These are phyloP conservation scores for Schizaphis graminum DNA, from an alignment of 2,888 invertebrate species.

Conservation along the genomic window DNA sequence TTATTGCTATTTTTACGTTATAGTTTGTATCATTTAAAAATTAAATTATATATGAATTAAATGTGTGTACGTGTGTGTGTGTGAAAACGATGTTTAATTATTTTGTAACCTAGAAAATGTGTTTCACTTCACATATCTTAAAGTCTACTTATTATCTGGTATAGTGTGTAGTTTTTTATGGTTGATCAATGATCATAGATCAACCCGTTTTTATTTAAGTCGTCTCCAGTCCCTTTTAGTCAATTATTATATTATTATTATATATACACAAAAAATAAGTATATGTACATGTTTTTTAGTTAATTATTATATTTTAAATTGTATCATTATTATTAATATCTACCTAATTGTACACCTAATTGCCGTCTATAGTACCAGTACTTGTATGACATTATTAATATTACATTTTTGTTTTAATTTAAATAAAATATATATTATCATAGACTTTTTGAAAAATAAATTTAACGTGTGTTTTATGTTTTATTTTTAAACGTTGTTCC, in stretches of 20 bases:
- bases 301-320: conserved; percentile 23
- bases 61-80: background rate
- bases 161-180: conserved; percentile 25
- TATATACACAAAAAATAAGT: background rate
- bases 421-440: conserved; percentile 71
- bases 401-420: conserved; percentile 49
- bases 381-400: conserved; percentile 42
- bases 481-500: background rate
- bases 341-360: conserved; percentile 48
- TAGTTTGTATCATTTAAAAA: conserved; percentile 4
- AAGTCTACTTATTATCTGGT: conserved; percentile 45
- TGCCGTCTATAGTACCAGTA: conserved; percentile 45
- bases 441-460: conserved; percentile 23
- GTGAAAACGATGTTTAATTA: conserved; percentile 37
- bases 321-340: conserved; percentile 29
- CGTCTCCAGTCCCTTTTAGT: conserved; percentile 49
- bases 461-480: background rate
- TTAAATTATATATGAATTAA: conserved; percentile 15
- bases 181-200: background rate
- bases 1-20: conserved; percentile 18
- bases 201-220: background rate
- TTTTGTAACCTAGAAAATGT: conserved; percentile 42
- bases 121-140: conserved; percentile 14
- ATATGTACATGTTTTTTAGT: conserved; percentile 28
- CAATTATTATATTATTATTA: conserved; percentile 51